phyloP scores from a whole-genome alignment of 1,140 invertebrate species.

The Philopotamus ludificatus region DNA sequence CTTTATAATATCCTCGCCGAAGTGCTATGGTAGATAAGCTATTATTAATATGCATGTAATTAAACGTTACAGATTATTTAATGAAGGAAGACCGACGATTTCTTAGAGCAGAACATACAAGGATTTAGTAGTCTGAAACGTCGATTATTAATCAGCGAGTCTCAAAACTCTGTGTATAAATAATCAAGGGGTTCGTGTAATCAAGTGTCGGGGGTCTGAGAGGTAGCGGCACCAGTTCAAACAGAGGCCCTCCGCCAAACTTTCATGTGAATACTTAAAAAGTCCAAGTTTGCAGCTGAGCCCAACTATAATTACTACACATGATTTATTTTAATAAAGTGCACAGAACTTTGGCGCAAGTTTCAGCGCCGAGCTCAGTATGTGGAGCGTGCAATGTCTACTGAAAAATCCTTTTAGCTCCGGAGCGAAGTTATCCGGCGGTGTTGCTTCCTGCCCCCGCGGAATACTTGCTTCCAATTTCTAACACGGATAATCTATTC shows the following conservation, averaged over 20 bases:
- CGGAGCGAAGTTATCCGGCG: not conserved
- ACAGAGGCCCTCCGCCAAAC: slow-evolving; percentile 2
- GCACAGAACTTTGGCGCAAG: not conserved
- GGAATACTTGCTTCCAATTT: too few species aligned
- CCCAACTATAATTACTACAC: not conserved
- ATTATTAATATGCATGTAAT: too few species aligned
- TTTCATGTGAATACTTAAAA: slow-evolving; percentile 23
- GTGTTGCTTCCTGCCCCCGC: too few species aligned
- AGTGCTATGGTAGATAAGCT: too few species aligned
- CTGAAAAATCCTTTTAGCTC: not conserved
- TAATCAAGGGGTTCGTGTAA: slow-evolving; percentile 16
- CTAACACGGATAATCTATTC: too few species aligned
- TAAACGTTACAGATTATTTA: too few species aligned
- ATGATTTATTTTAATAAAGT: not conserved
- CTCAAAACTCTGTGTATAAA: slow-evolving; percentile 19
- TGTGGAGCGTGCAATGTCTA: not conserved
- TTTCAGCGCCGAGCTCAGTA: not conserved
- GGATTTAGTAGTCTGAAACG: too few species aligned
- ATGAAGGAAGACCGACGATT: too few species aligned
- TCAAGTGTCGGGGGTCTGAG: slow-evolving; percentile 14
- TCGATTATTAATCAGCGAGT: too few species aligned
- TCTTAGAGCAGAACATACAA: too few species aligned
- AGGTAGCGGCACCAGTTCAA: slow-evolving; percentile 4
- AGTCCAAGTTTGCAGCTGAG: not conserved
- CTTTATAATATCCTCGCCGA: not conserved